Evolutionary conservation across 2,113 vertebrate species (phyloP).

Genomic region (Carassius gibelio): DNA sequence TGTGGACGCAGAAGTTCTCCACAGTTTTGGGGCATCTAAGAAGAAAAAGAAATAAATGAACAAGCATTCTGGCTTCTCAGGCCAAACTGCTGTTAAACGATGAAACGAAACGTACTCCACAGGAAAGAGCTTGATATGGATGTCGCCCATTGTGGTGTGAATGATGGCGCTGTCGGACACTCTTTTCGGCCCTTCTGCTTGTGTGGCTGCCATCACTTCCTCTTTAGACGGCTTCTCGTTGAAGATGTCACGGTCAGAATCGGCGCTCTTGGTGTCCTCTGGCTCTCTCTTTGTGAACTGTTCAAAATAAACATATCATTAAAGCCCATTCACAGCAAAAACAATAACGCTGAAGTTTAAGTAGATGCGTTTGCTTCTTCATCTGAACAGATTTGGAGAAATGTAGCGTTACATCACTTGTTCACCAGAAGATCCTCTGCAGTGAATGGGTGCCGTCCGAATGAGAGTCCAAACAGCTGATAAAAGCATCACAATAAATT

Average conservation of each 20-base stretch:
- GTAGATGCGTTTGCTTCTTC: too few species aligned
- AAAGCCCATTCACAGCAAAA: too few species aligned
- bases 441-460: too few species aligned
- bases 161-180: conserved; percentile 97
- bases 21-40: conserved; percentile 95
- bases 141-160: conserved; percentile 98
- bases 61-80: neutral
- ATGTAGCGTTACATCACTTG: too few species aligned
- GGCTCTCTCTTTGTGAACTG: conserved; percentile 96
- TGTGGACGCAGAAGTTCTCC: conserved; percentile 99
- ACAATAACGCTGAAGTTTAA: too few species aligned
- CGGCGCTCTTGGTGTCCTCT: conserved; percentile 95
- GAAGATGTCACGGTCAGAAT: conserved; percentile 97
- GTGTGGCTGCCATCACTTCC: conserved; percentile 99
- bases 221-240: conserved; percentile 99
- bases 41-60: neutral
- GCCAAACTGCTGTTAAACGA: neutral
- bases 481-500: too few species aligned
- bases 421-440: too few species aligned
- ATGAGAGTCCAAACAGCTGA: too few species aligned
- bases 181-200: conserved; percentile 96
- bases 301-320: neutral
- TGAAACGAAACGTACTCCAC: conserved; percentile 85
- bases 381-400: neutral
- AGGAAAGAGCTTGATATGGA: conserved; percentile 97